A percentile compares a stretch with the other conserved stretches of the same genome.
Evolutionary conservation across 2,888 invertebrate species (phyloP).

Genomic region (Chymomyza caudatula): DNA sequence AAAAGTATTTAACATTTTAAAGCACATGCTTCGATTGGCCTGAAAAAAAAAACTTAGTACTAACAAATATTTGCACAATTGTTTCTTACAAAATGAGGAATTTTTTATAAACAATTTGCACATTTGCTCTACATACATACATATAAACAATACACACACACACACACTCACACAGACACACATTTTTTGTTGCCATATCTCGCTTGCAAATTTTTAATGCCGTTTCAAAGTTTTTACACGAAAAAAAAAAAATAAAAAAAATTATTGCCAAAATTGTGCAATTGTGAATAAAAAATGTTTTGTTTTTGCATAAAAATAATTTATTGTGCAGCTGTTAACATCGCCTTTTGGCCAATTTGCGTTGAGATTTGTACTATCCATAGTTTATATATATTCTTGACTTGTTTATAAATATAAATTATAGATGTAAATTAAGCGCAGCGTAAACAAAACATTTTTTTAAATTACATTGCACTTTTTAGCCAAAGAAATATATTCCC

Average conservation of each 20-base stretch:
- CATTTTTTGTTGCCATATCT: constrained; percentile 36
- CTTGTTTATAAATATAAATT: constrained; percentile 31
- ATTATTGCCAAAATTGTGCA: constrained; percentile 59
- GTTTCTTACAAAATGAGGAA: constrained; percentile 48
- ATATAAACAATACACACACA: no score
- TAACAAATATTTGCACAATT: constrained; percentile 66
- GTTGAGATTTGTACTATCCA: constrained; percentile 13
- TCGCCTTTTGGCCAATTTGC: constrained; percentile 40
- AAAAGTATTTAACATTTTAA: constrained; percentile 36
- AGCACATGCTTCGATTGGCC: not conserved
- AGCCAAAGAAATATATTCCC: not conserved
- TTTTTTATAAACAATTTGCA: constrained; percentile 19
- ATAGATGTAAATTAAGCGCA: constrained; percentile 3
- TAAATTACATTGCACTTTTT: not conserved
- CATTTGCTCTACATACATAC: not conserved
- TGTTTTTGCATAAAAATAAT: constrained; percentile 54
- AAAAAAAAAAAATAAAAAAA: not conserved
- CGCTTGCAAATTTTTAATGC: constrained; percentile 42
- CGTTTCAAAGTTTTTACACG: constrained; percentile 48
- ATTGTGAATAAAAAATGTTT: constrained; percentile 63
- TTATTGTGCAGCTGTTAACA: constrained; percentile 58
- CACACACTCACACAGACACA: constrained; percentile 15
- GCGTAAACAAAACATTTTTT: constrained; percentile 68
- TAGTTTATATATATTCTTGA: constrained; percentile 45
- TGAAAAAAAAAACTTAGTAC: constrained; percentile 9